Base-by-base conservation (phyloP, 2,888 invertebrate species). In the Plebejus anna region DNA sequence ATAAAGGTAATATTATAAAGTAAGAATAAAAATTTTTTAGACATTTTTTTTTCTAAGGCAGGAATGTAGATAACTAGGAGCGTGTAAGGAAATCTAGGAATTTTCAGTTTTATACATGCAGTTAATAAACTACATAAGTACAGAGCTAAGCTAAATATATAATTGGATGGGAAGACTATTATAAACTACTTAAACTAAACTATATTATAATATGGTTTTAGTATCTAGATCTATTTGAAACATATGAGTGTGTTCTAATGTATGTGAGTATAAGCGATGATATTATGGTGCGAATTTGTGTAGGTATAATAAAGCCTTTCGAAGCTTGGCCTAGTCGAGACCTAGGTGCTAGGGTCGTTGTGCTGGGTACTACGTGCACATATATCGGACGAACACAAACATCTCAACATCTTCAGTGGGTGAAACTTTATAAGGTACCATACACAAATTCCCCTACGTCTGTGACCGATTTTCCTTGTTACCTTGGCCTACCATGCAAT, bases 361-460 rank as follows among this genome's bases (percentile, higher is more conserved):
- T 84, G 83, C 79, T 81, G 83, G 82, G 82, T 79, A 81, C 89
- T 90, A 92, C 86, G 91, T 92, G 92, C 90, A 86, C 87, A 88
- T 84, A 85, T 84, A 87, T 82, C 81, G 87, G 83, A 87, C 87
- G 87, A 84, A 87, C 85, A 90, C 87, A 86, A 85, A 88, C 84
- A 88, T 85, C 85, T 82, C 82, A 82, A 84, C 82, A 86, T 85
- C 85, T 85, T 81, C 86, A 84, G 90, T 91, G 93, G 93, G 93
- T 94, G 93, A 94, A 94, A 94, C 93, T 93, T 94, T 93, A 91
- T 91, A 92, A 93, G 93, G 93, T 91, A 93, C 92, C 93, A 87
- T 92, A 92, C 92, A 93, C 93, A 93, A 93, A 93, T 92, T 91
- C 91, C 90, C 91, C 90, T 90, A 90, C 78, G 76, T 80, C 80